Evolutionary conservation across 2,888 invertebrate species (phyloP), one percentile per base, ranked within the genome.

Genomic region (Flexamia atlantica): DNA sequence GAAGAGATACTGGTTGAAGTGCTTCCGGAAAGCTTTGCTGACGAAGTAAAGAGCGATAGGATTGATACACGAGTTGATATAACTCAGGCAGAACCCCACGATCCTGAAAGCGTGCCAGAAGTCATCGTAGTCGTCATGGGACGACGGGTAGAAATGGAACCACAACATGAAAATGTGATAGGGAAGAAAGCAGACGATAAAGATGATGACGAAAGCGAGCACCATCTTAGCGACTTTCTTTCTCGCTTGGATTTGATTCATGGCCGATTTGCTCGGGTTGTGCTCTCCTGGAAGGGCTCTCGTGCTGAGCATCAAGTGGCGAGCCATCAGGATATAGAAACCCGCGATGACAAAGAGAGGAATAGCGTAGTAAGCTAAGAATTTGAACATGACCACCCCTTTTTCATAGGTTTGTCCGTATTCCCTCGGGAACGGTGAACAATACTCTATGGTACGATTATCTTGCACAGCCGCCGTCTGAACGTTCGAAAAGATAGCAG

Each of bases 321-420:
- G 93, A 0, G 98, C 98, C 98, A 98, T 98, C 87, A 97, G 92
- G 5, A 95, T 92, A 91, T 98, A 98, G 90, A 98, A 97, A 82
- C 95, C 93, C 0, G 95, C 95, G 87, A 98, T 98, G 86, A 98
- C 95, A 81, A 94, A 91, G 32, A 98, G 91, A 0, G 98, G 98
- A 79, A 98, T 92, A 5, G 95, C 92, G 91, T 98, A 98, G 89
- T 97, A 96, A 68, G 95, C 92, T 57, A 97, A 91, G 84, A 95
- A 95, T 91, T 95, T 94, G 88, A 91, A 90, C 82, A 92, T 88
- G 74, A 93, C 91, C 87, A 92, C 90, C 28, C 90, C 89, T 85
- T 90, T 90, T 20, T 90, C 89, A 87, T 93, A 93, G 40, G 85
- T 85, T n/a, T 87, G 85, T 25, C 91, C 91, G 81, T 90, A 90